A percentile compares a stretch with the other conserved stretches of the same genome.
Conservation (phyloP, 2,113 vertebrate genomes). For the Connochaetes taurinus region DNA sequence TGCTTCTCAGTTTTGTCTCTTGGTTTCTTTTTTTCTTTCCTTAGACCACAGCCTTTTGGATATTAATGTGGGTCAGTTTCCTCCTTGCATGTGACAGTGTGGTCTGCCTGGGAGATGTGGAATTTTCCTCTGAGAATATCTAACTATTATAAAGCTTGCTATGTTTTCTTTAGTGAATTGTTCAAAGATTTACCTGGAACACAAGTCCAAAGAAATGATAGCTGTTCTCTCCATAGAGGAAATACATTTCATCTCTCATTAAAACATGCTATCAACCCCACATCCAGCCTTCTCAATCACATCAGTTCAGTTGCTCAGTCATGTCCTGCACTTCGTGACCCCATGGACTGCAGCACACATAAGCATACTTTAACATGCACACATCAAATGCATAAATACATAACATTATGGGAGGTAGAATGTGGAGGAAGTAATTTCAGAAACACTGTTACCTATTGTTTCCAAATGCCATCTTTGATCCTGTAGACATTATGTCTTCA, state of each 20-base stretch:
- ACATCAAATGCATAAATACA: background rate
- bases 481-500: background rate
- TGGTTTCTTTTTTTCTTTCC: background rate
- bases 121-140: background rate
- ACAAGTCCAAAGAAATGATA: constrained; percentile 40
- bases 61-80: background rate
- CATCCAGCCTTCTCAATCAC: background rate
- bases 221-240: constrained; percentile 29
- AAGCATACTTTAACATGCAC: background rate
- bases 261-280: background rate
- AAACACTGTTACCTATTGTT: background rate
- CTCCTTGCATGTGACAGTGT: background rate
- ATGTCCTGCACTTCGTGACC: background rate
- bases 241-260: background rate
- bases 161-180: constrained; percentile 37
- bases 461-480: constrained; percentile 35
- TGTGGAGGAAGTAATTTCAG: background rate
- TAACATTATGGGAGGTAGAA: background rate
- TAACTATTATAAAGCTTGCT: background rate
- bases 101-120: background rate
- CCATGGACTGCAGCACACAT: background rate
- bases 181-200: constrained; percentile 30
- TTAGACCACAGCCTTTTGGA: background rate
- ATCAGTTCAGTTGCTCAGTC: background rate
- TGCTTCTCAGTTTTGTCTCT: background rate